phyloP scores from a whole-genome alignment of 2,888 invertebrate genomes.

The Altica lythri region DNA sequence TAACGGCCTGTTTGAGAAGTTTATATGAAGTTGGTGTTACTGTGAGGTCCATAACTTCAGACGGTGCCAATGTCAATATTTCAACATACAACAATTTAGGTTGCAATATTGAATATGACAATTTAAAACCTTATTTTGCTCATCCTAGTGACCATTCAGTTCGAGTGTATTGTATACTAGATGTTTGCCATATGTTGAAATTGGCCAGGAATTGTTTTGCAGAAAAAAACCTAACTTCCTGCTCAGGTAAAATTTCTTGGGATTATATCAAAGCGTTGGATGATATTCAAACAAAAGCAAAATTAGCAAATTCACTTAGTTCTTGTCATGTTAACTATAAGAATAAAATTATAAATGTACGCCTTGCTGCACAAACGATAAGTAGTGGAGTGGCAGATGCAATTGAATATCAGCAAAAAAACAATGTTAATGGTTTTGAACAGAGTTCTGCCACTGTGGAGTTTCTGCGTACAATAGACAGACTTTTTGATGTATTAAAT shows the following conservation, averaged over 20 bases:
- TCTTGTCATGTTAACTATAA: conserved; percentile 34
- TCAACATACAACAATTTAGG: conserved; percentile 29
- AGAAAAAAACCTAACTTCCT: conserved; percentile 25
- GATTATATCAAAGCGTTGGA: conserved; percentile 30
- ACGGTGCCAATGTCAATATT: conserved; percentile 40
- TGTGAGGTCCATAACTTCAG: conserved; percentile 33
- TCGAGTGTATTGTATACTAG: conserved; percentile 31
- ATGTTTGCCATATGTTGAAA: conserved; percentile 35
- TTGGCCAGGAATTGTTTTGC: conserved; percentile 32
- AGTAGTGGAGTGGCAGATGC: conserved; percentile 25
- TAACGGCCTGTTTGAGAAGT: conserved; percentile 26
- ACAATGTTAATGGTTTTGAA: neutral
- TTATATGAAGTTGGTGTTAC: conserved; percentile 32
- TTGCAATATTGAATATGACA: conserved; percentile 21
- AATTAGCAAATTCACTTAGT: conserved; percentile 36
- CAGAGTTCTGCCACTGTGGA: too few species aligned
- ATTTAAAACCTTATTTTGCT: conserved; percentile 26
- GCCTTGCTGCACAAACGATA: conserved; percentile 32
- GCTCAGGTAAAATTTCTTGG: conserved; percentile 28
- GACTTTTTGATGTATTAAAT: conserved; percentile 38
- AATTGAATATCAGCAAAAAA: conserved; percentile 20
- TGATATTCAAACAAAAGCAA: conserved; percentile 29
- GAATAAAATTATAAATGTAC: conserved; percentile 39
- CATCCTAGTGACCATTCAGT: conserved; percentile 17
- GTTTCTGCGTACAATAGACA: conserved; percentile 35